Base-by-base conservation (phyloP, 2,797 vertebrate genomes). In the Tokudaia muenninki region DNA sequence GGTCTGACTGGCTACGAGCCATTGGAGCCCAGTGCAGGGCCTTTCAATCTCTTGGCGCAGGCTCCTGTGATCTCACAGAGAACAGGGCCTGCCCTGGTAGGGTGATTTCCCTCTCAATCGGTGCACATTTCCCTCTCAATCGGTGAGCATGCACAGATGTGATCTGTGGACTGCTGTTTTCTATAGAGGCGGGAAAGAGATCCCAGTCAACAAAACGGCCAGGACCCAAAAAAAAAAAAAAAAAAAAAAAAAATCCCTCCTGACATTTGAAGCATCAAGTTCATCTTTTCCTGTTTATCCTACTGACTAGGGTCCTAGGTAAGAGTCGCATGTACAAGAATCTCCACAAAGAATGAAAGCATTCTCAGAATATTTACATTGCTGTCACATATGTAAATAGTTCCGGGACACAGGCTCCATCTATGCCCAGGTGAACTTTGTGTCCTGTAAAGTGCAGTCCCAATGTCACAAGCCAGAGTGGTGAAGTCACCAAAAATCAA, bases 11-110 rank as follows among this genome's bases (percentile, higher is more conserved):
- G 21, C 74, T 70, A 34, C 67, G 6, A 87, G 44, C 44, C 77
- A 6, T 47, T 34, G 61, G 6, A 0, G 1, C 5, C 1, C 34
- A 11, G 6, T 10, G 21, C 6, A 2, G 8, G 16, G 24, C 22
- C 50, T 87, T 83, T 79, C 16, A 17, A 31, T 70, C 24, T 37
- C 24, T 5, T 1, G 37, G 31, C 57, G 8, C 37, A 37, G 19
- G 72, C 19, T 92, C 44, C 11, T 70, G 11, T 65, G 34, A 19
- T 84, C n/a, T 55, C 34, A 31, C 24, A 92, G 90, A 87, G 87
- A 78, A 31, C 4, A 17, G 19, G 41, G 6, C 10, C 75, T 55
- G 52, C 50, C 55, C 31, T 12, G 10, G 31, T 31, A 61, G 8
- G 50, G 63, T 1, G 1, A 0, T 70, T 47, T 63, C 41, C 19